Conservation (phyloP, 2,113 vertebrate genomes). For the Salvelinus namaycush region DNA sequence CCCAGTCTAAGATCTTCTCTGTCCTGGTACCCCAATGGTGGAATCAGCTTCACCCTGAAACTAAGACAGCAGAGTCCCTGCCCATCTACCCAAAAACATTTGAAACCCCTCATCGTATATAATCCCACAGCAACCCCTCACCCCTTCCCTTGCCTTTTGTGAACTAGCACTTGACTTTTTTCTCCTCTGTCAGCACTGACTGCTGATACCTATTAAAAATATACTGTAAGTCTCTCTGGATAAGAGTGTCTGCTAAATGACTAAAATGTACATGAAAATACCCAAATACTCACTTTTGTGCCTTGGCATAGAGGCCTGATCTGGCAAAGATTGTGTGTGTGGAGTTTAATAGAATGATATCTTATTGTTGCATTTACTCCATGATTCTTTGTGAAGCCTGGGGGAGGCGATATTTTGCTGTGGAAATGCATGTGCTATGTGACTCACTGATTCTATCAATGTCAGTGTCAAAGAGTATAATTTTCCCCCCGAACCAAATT, state of each 20-base stretch:
- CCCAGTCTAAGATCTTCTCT: too few relatives aligned
- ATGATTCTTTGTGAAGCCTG: conserved; percentile 12
- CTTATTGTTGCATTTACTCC: background rate
- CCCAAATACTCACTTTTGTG: background rate
- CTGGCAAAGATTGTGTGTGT: conserved; percentile 2
- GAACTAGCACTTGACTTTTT: too few relatives aligned
- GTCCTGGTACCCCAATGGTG: too few relatives aligned
- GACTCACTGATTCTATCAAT: conserved; percentile 41
- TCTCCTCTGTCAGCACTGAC: background rate
- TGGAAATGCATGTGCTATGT: conserved; percentile 36
- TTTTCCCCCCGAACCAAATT: conserved; percentile 16
- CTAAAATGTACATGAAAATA: background rate
- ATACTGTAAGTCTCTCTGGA: background rate
- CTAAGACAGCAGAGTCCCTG: too few relatives aligned
- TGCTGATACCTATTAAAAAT: background rate
- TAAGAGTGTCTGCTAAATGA: too few relatives aligned
- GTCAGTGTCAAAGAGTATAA: background rate
- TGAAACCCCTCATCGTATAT: too few relatives aligned
- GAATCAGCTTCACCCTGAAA: too few relatives aligned
- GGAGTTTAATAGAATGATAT: background rate
- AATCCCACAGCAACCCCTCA: too few relatives aligned
- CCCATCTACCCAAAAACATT: too few relatives aligned
- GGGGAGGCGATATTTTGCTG: conserved; percentile 26
- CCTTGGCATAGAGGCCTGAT: background rate
- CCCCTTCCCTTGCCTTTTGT: too few relatives aligned